A percentile compares a stretch with the other conserved stretches of the same genome.
phyloP scores from a whole-genome alignment of 2,797 vertebrate species.

The Cyprinella venusta region DNA sequence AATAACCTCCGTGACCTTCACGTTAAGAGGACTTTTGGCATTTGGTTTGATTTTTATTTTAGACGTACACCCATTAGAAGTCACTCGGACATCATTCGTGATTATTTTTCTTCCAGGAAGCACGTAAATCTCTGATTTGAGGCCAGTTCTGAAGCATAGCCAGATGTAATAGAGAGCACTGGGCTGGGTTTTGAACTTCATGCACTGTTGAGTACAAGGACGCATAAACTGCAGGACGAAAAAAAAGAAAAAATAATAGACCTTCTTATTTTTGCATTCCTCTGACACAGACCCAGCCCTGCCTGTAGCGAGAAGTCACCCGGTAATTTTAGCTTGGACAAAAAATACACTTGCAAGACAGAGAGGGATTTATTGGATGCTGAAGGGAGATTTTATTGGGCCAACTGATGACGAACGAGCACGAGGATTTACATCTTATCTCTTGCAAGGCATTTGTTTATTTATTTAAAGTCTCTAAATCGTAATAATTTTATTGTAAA shows the following conservation, averaged over 20 bases:
- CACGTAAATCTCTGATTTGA: neutral
- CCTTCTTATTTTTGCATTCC: constrained; percentile 13
- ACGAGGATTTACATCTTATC: neutral
- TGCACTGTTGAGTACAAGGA: constrained; percentile 48
- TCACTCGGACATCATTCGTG: neutral
- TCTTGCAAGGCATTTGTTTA: neutral
- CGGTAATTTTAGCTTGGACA: constrained; percentile 23
- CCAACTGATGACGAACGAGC: neutral
- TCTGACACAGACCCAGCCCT: constrained; percentile 4
- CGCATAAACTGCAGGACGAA: constrained; percentile 31
- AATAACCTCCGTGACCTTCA: neutral
- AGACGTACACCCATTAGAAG: neutral
- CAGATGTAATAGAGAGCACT: constrained; percentile 47
- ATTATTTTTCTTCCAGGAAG: constrained; percentile 18
- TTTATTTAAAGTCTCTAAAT: neutral
- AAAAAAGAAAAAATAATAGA: neutral
- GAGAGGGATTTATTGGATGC: neutral
- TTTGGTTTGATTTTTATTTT: constrained; percentile 4
- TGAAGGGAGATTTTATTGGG: neutral
- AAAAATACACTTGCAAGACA: neutral
- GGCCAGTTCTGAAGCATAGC: constrained; percentile 44
- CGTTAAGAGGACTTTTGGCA: neutral
- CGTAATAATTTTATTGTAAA: too few relatives aligned
- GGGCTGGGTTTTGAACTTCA: constrained; percentile 41
- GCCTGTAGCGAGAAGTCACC: neutral